Percentiles rank a stretch among this genome's conserved stretches.
Conservation (phyloP, 64 coral and sea anemone genomes). For the Cladopsammia gracilis region DNA sequence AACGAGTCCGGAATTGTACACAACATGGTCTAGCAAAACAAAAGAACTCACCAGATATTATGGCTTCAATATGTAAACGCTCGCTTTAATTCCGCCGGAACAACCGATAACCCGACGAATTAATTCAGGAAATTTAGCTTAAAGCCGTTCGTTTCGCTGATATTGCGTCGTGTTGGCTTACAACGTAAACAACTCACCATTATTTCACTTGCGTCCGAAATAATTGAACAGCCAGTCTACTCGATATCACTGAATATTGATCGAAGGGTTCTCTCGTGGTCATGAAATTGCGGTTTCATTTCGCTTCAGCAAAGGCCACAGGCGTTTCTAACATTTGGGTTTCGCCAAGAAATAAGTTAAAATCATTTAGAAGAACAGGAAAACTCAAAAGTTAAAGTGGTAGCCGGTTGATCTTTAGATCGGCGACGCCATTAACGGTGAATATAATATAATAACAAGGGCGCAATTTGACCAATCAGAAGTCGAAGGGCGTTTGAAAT, state of each 20-base stretch:
- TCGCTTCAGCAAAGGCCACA: not conserved
- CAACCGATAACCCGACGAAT: not conserved
- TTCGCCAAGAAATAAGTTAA: not conserved
- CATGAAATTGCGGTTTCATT: not conserved
- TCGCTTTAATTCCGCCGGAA: not conserved
- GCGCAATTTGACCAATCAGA: conserved; percentile 3
- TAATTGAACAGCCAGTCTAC: not conserved
- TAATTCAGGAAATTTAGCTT: not conserved
- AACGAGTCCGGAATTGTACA: conserved; percentile 41
- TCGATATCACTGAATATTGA: not conserved
- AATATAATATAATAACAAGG: not conserved
- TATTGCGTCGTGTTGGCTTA: too few species aligned
- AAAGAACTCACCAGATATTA: not conserved
- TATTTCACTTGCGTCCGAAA: not conserved
- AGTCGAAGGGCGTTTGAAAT: not conserved
- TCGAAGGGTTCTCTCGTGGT: too few species aligned
- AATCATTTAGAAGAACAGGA: not conserved
- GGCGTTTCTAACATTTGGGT: not conserved
- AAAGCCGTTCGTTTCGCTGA: not conserved
- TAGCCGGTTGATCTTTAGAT: not conserved
- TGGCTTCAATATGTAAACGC: not conserved
- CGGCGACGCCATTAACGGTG: conserved; percentile 12
- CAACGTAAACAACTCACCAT: conserved; percentile 33
- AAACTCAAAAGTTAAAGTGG: not conserved
- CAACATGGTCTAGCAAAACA: not conserved